Percentiles rank a stretch among this genome's conserved stretches.
phyloP scores from a whole-genome alignment of 2,797 vertebrate genomes.

The Pelobates cultripes region DNA sequence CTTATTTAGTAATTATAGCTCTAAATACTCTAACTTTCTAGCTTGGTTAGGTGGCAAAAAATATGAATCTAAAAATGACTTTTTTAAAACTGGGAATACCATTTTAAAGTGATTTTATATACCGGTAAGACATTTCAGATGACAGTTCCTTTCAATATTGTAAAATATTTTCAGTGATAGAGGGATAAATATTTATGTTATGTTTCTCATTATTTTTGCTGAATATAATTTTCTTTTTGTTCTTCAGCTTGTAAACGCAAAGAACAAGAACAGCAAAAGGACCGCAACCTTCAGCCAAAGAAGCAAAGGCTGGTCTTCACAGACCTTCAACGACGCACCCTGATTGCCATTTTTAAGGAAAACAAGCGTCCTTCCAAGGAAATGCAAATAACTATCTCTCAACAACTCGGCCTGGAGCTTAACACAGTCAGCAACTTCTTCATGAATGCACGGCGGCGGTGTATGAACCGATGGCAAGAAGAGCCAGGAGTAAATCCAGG shows the following conservation, averaged over 20 bases:
- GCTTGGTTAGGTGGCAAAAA: no score
- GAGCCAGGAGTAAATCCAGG: constrained; percentile 85
- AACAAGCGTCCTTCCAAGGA: constrained; percentile 97
- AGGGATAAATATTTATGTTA: no score
- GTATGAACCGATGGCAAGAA: constrained; percentile 95
- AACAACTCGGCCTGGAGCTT: constrained; percentile 97
- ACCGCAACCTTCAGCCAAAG: constrained; percentile 91
- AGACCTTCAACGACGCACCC: constrained; percentile 95
- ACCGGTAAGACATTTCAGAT: no score
- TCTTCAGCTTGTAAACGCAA: constrained; percentile 94
- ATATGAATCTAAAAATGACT: no score
- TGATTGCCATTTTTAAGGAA: constrained; percentile 98
- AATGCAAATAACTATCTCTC: constrained; percentile 98
- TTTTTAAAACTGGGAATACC: no score
- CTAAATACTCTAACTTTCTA: no score
- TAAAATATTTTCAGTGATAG: no score
- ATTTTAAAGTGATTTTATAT: no score
- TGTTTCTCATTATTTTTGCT: no score
- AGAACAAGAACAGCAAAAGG: constrained; percentile 97
- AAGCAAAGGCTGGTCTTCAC: constrained; percentile 98
- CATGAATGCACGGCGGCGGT: constrained; percentile 96
- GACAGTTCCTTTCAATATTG: no score
- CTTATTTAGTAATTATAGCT: no score
- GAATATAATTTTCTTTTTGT: constrained; percentile 52
- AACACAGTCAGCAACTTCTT: constrained; percentile 99